Evolutionary conservation across 2,113 vertebrate species (phyloP).

Genomic region (Cyphomyrus discorhynchus): DNA sequence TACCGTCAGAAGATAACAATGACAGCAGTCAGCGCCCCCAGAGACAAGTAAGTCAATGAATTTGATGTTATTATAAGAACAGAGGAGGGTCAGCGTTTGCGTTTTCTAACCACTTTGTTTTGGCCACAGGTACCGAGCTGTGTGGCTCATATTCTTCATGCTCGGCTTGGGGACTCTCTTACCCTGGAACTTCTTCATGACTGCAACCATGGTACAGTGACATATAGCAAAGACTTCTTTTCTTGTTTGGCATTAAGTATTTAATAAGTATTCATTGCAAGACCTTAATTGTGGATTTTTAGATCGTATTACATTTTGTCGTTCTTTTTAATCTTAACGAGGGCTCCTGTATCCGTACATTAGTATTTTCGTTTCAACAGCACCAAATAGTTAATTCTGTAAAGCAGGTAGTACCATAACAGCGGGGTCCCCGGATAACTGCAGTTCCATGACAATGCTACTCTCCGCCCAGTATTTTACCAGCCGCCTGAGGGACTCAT

Average conservation of each 20-base stretch:
- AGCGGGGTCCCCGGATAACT: not conserved
- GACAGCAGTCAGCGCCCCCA: conserved; percentile 19
- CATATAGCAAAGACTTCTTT: not conserved
- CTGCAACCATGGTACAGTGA: conserved; percentile 66
- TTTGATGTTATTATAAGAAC: not conserved
- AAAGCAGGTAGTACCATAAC: not conserved
- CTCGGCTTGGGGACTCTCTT: conserved; percentile 79
- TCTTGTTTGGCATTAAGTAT: not conserved
- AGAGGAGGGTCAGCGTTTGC: not conserved
- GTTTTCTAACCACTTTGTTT: not conserved
- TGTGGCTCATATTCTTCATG: conserved; percentile 80
- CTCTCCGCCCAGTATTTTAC: conserved; percentile 66
- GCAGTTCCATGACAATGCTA: not conserved
- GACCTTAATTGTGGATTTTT: not conserved
- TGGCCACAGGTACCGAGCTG: conserved; percentile 65
- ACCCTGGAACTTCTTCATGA: conserved; percentile 98
- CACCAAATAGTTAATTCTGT: not conserved
- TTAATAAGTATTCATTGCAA: not conserved
- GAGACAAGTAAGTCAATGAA: conserved; percentile 31
- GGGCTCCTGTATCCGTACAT: not conserved
- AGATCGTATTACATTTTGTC: not conserved
- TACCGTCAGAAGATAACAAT: conserved; percentile 7
- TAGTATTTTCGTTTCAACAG: not conserved
- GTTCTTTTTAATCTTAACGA: not conserved
- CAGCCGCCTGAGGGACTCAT: conserved; percentile 49